Evolutionary conservation across 1,140 invertebrate genomes (phyloP).

Genomic region (Drosophila novamexicana): DNA sequence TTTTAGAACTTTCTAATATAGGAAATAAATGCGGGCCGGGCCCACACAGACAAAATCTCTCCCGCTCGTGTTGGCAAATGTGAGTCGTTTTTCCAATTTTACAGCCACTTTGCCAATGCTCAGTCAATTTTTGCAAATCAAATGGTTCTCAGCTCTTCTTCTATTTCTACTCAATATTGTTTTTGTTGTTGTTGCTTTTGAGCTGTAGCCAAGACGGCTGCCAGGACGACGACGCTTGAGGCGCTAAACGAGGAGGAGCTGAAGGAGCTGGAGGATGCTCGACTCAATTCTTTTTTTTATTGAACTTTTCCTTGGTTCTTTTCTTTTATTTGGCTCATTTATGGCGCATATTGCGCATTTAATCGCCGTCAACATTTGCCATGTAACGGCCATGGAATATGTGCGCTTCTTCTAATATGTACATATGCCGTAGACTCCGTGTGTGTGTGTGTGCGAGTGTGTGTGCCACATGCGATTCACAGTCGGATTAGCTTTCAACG

Average conservation of each 20-base stretch:
- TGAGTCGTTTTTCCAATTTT: slow-evolving; percentile 66
- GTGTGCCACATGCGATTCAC: slow-evolving; percentile 26
- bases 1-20: slow-evolving; percentile 56
- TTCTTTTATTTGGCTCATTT: slow-evolving; percentile 80
- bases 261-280: not conserved
- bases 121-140: slow-evolving; percentile 82
- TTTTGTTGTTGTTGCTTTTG: slow-evolving; percentile 31
- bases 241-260: slow-evolving; percentile 42
- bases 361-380: slow-evolving; percentile 71
- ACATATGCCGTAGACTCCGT: slow-evolving; percentile 18
- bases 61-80: slow-evolving; percentile 14
- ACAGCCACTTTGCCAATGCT: slow-evolving; percentile 78
- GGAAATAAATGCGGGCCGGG: slow-evolving; percentile 12
- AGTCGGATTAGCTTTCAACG: slow-evolving; percentile 51
- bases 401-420: slow-evolving; percentile 30
- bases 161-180: not conserved
- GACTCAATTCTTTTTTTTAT: slow-evolving; percentile 14
- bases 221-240: slow-evolving; percentile 52
- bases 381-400: slow-evolving; percentile 23
- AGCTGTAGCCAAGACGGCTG: slow-evolving; percentile 40
- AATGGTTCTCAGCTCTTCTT: slow-evolving; percentile 46
- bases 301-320: slow-evolving; percentile 49
- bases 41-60: not conserved
- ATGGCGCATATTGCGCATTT: slow-evolving; percentile 79
- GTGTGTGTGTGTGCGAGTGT: slow-evolving; percentile 9